Evolutionary conservation across 1,140 invertebrate genomes (phyloP).

Genomic region (Manduca sexta): DNA sequence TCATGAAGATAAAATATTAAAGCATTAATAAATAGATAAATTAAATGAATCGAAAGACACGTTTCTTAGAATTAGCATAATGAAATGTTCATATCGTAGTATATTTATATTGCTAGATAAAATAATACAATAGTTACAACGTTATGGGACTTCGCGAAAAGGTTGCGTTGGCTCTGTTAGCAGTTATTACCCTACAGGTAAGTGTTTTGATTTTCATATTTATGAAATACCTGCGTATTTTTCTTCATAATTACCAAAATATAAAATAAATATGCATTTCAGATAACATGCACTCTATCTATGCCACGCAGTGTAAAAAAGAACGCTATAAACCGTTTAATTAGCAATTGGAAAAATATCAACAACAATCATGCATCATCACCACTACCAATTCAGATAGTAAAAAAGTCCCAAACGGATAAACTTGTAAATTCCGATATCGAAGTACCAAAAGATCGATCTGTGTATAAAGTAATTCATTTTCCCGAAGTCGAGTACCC

Average conservation of each 20-base stretch:
- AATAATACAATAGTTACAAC: constrained; percentile 15
- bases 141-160: constrained; percentile 40
- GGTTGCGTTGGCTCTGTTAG: constrained; percentile 24
- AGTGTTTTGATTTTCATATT: constrained; percentile 1
- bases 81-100: constrained; percentile 3
- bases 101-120: not conserved
- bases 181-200: constrained; percentile 27
- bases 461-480: constrained; percentile 18
- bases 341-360: too few relatives aligned
- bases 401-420: not conserved
- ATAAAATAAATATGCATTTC: constrained; percentile 1
- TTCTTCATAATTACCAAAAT: too few relatives aligned
- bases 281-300: constrained; percentile 20
- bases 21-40: too few relatives aligned
- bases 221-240: too few relatives aligned
- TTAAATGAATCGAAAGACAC: not conserved
- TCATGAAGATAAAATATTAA: too few relatives aligned
- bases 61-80: constrained; percentile 1
- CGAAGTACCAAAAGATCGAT: constrained; percentile 4
- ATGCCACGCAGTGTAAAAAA: constrained; percentile 11
- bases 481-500: constrained; percentile 39
- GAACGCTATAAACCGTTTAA: not conserved
- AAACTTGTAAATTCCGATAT: constrained; percentile 5
- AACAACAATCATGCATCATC: not conserved
- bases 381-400: not conserved